A percentile compares a stretch with the other conserved stretches of the same genome.
These are phyloP conservation scores for Climacteris rufus DNA, from an alignment of 2,113 vertebrate genomes.

Conservation along the genomic window DNA sequence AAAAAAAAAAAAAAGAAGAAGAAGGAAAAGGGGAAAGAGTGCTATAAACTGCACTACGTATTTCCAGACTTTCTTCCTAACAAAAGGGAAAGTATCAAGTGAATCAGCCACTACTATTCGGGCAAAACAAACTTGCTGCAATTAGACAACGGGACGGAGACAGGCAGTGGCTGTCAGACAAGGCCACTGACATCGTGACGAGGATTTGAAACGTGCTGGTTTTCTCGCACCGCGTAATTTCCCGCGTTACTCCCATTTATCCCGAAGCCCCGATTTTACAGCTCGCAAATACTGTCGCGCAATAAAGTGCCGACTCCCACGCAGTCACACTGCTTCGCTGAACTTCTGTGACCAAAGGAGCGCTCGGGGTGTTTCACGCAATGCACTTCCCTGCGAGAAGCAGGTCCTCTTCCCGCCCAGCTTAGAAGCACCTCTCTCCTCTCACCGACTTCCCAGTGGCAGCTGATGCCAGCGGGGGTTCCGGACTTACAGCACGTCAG, in stretches of 20 bases:
- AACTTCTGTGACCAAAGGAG: neutral
- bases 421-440: neutral
- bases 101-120: neutral
- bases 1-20: too few relatives aligned
- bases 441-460: neutral
- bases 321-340: neutral
- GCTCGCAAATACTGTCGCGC: neutral
- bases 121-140: constrained; percentile 19
- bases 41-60: neutral
- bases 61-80: neutral
- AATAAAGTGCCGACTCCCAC: neutral
- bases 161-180: neutral
- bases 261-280: neutral
- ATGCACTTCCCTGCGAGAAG: accelerated
- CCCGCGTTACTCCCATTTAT: accelerated
- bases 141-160: neutral
- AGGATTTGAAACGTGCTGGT: accelerated
- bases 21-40: too few relatives aligned
- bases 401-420: neutral
- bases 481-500: neutral
- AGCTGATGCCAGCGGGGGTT: neutral
- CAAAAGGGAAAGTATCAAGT: constrained; percentile 1
- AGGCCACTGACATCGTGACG: neutral
- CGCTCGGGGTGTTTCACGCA: accelerated
- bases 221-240: neutral